A percentile compares a stretch with the other conserved stretches of the same genome.
Conservation (phyloP, 2,888 invertebrate genomes). For the Orthosia gothica region DNA sequence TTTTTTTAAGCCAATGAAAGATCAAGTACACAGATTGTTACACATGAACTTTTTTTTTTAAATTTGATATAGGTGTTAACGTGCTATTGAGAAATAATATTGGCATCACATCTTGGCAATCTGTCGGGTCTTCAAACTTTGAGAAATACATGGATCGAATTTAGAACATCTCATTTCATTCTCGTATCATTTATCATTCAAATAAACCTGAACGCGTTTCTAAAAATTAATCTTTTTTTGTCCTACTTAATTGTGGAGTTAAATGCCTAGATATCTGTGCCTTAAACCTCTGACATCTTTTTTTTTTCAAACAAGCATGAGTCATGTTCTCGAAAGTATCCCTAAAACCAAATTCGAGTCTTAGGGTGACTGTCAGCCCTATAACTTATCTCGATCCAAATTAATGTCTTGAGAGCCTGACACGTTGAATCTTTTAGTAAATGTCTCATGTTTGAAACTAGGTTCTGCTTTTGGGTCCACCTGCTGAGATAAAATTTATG, state of each 20-base stretch:
- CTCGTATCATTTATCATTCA: not conserved
- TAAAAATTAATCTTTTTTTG: not conserved
- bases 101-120: not conserved
- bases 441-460: constrained; percentile 19
- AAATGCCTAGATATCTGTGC: not conserved
- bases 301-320: not conserved
- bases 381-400: constrained; percentile 52
- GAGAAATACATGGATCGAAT: not conserved
- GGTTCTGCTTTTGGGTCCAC: not conserved
- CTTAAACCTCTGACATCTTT: not conserved
- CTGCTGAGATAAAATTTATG: not conserved
- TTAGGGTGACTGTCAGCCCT: constrained; percentile 5
- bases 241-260: not conserved
- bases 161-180: not conserved
- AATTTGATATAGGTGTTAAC: no score
- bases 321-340: not conserved
- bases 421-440: constrained; percentile 49
- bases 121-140: not conserved
- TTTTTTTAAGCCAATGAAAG: not conserved
- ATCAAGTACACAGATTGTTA: not conserved
- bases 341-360: constrained; percentile 32
- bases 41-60: not conserved
- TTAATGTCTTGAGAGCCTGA: constrained; percentile 44
- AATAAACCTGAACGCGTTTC: not conserved
- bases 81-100: not conserved